phyloP scores from a whole-genome alignment of 2,888 invertebrate genomes.

The Drosophila antonietae region DNA sequence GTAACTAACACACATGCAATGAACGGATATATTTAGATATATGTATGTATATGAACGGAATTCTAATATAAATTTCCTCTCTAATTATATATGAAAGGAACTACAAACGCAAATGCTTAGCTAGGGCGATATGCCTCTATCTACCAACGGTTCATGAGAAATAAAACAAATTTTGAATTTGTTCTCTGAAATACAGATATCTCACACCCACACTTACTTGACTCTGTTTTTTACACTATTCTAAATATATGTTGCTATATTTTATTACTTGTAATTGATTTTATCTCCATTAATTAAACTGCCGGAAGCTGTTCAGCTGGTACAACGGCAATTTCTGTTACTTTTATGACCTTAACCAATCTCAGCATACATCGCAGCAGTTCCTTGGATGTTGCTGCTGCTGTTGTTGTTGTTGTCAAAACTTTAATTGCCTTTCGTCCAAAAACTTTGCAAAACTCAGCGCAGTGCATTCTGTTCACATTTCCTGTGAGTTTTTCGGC shows the following conservation, averaged over 20 bases:
- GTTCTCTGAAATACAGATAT: neutral
- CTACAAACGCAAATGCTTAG: neutral
- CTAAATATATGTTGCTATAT: neutral
- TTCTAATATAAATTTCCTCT: neutral
- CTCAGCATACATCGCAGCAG: neutral
- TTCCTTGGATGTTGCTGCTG: neutral
- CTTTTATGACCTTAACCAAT: slow-evolving; percentile 26
- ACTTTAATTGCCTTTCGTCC: slow-evolving; percentile 75
- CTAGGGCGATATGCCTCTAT: too few relatives aligned
- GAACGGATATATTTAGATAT: too few relatives aligned
- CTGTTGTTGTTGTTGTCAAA: slow-evolving; percentile 28
- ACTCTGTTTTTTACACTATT: neutral
- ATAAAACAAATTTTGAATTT: neutral
- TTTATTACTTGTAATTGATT: slow-evolving; percentile 14
- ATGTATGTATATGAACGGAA: neutral
- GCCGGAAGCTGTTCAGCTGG: slow-evolving; percentile 19
- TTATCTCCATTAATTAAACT: slow-evolving; percentile 31
- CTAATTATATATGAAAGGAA: neutral
- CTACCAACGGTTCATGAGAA: neutral
- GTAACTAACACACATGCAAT: too few relatives aligned
- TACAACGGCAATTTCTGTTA: slow-evolving; percentile 17
- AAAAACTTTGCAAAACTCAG: slow-evolving; percentile 64
- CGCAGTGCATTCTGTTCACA: slow-evolving; percentile 86
- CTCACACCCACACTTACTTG: neutral
- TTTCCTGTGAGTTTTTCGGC: slow-evolving; percentile 84